Evolutionary conservation across 2,888 invertebrate species (phyloP), one percentile per base, ranked within the genome.

Genomic region (Eupithecia subfuscata): DNA sequence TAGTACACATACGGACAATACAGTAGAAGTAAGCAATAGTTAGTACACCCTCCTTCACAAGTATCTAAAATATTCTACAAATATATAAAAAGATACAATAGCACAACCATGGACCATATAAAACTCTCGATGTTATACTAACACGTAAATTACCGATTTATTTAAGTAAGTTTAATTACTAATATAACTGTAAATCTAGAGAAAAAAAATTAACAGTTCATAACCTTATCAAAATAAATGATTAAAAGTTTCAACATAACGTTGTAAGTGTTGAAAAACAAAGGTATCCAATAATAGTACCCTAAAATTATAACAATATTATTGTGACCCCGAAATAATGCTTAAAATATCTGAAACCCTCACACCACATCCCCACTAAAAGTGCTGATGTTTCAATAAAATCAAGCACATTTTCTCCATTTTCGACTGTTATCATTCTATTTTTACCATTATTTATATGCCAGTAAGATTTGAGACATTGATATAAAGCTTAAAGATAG

Each of bases 31-130:
- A 84, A 84, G 84, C 82, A 80, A 74, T 80, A 82, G 87, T 87
- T 87, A 88, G 86, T 88, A 87, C 82, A 87, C 86, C 89, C 86
- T 88, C 91, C 91, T 92, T 92, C 92, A 92, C 92, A 90, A 87
- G 81, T 78, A 75, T 63, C 63, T 70, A 12, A 75, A 34, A 75
- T 74, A 69, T 70, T 71, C 69, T 72, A 78, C 74, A 75, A 73
- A n/a, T 77, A 82, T 76, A 76, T 70, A 56, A 68, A 75, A 69
- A 79, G 81, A 86, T 86, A 87, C 86, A 85, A 93, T 92, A 93
- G 94, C 94, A 94, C 95, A 93, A 92, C 92, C 92, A 91, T 83
- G 88, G 82, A 92, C 92, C 92, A 93, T 86, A 91, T 88, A 94
- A 80, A 93, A 93, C 91, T 90, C 92, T 89, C 90, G 91, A 90